A percentile compares a stretch with the other conserved stretches of the same genome.
phyloP scores from a whole-genome alignment of 2,888 invertebrate genomes.

The Zygogramma bicolorata region DNA sequence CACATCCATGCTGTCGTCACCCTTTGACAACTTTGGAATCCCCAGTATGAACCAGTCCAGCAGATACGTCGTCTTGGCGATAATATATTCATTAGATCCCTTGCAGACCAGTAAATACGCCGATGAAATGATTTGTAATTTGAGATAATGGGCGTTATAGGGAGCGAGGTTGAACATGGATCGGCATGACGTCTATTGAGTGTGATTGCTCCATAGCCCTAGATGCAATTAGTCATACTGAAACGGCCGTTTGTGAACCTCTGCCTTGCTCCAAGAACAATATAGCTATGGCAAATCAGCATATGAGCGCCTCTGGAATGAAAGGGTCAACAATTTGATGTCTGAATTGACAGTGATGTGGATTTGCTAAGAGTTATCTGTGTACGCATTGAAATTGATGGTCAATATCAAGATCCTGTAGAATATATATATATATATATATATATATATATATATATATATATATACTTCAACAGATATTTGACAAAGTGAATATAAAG shows the following conservation, averaged over 20 bases:
- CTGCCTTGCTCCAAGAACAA: background rate
- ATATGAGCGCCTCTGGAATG: background rate
- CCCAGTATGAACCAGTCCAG: too few relatives aligned
- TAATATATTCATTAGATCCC: background rate
- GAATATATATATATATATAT: too few relatives aligned
- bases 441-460: too few relatives aligned
- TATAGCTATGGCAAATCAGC: background rate
- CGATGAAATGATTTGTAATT: slow-evolving; percentile 1
- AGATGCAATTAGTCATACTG: background rate
- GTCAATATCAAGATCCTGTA: too few relatives aligned
- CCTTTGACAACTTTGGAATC: too few relatives aligned
- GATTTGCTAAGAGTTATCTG: too few relatives aligned
- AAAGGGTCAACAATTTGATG: background rate
- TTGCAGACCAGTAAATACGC: background rate
- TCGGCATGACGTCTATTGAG: slow-evolving; percentile 4
- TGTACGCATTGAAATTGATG: too few relatives aligned
- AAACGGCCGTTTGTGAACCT: background rate
- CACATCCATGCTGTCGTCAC: too few relatives aligned
- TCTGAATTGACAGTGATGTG: background rate
- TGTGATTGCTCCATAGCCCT: background rate
- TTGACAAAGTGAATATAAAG: too few relatives aligned
- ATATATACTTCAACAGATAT: too few relatives aligned
- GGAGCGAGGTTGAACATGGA: slow-evolving; percentile 1
- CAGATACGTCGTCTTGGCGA: too few relatives aligned
- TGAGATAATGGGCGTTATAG: background rate